These are phyloP conservation scores for Nixonia krombeini DNA, from an alignment of 1,140 invertebrate genomes.

Conservation along the genomic window DNA sequence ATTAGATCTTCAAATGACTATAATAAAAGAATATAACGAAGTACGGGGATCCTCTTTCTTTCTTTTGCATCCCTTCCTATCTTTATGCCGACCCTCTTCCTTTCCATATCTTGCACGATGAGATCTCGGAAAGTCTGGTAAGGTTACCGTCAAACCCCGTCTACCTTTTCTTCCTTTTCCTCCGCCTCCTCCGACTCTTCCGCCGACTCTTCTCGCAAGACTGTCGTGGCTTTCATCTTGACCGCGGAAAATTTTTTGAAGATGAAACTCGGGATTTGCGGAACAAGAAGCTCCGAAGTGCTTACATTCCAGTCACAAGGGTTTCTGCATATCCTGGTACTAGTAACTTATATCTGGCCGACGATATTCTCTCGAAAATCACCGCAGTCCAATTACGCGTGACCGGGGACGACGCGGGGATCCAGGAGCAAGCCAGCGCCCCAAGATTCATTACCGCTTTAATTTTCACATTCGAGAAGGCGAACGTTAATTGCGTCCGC, in stretches of 20 bases:
- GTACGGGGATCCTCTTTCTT: slow-evolving; percentile 6
- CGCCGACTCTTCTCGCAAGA: neutral
- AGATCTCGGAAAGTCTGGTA: neutral
- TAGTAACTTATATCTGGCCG: slow-evolving; percentile 6
- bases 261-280: slow-evolving; percentile 3
- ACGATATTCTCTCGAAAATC: neutral
- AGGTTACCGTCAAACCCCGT: too few relatives aligned
- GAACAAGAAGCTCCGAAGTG: slow-evolving; percentile 2
- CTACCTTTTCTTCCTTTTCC: neutral
- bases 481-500: too few relatives aligned
- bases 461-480: too few relatives aligned
- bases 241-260: slow-evolving; percentile 2
- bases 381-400: neutral
- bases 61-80: slow-evolving; percentile 13
- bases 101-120: neutral
- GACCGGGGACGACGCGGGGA: neutral
- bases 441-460: too few relatives aligned
- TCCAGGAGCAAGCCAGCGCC: too few relatives aligned
- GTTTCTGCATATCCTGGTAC: neutral
- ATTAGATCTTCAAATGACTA: slow-evolving; percentile 59
- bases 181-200: neutral
- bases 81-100: slow-evolving; percentile 4
- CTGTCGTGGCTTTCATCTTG: slow-evolving; percentile 6
- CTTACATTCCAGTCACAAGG: slow-evolving; percentile 1
- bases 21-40: slow-evolving; percentile 57